Percentiles rank a stretch among this genome's conserved stretches.
Evolutionary conservation across 2,113 vertebrate genomes (phyloP).

Genomic region (Urocitellus parryii): DNA sequence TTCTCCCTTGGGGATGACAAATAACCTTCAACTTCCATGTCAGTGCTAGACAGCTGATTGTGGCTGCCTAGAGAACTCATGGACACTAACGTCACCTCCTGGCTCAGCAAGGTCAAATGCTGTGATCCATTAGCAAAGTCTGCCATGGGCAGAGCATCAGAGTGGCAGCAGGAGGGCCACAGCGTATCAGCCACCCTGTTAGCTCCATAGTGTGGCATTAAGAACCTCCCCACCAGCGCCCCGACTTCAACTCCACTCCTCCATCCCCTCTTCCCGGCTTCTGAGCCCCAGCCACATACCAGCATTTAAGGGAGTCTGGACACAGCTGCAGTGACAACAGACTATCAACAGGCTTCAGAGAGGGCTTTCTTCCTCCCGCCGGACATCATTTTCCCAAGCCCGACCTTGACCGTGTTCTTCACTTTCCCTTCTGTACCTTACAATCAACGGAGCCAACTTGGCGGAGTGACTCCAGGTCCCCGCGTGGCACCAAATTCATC

Average conservation of each 20-base stretch:
- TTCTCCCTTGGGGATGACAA: background rate
- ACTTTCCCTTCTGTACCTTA: background rate
- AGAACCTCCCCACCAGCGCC: background rate
- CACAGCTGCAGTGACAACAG: background rate
- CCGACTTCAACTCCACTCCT: background rate
- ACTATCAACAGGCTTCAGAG: rapidly evolving
- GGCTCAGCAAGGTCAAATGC: background rate
- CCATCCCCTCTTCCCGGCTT: background rate
- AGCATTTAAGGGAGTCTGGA: background rate
- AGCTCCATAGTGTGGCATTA: background rate
- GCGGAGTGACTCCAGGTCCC: background rate
- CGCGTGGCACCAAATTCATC: background rate
- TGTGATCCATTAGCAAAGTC: constrained; percentile 30
- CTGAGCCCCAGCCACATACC: background rate
- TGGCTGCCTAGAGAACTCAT: background rate
- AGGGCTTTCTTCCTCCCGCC: background rate
- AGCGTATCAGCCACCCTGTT: background rate
- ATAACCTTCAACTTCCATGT: background rate
- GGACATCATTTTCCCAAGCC: background rate
- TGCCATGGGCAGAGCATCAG: background rate
- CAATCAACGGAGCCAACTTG: background rate
- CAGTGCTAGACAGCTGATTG: background rate
- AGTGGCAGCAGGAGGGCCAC: rapidly evolving
- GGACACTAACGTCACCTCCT: background rate
- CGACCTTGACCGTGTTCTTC: rapidly evolving